Percentiles rank a stretch among this genome's conserved stretches.
Conservation (phyloP, 1,140 invertebrate genomes). For the Periplaneta americana region DNA sequence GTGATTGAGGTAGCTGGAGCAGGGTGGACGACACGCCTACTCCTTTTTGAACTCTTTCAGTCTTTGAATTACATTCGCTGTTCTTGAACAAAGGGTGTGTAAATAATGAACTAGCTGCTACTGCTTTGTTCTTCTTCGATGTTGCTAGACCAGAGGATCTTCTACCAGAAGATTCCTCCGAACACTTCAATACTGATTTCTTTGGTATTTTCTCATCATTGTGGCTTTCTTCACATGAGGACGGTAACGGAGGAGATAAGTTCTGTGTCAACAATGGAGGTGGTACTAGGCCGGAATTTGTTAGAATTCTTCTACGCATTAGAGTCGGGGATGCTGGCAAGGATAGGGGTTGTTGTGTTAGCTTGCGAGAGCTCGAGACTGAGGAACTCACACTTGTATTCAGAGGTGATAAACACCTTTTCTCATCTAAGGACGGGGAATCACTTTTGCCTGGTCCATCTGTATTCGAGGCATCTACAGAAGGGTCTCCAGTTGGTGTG, state of each 20-base stretch:
- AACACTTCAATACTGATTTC: not conserved
- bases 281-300: slow-evolving; percentile 2
- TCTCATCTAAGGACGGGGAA: not conserved
- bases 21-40: slow-evolving; percentile 2
- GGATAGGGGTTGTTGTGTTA: not conserved
- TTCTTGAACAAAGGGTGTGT: slow-evolving; percentile 44
- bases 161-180: not conserved
- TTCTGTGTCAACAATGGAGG: not conserved
- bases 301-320: not conserved
- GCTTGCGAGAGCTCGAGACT: not conserved
- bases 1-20: not conserved
- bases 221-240: not conserved
- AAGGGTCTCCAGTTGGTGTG: slow-evolving; percentile 14
- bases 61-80: slow-evolving; percentile 2
- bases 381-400: not conserved
- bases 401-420: not conserved
- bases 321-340: slow-evolving; percentile 25
- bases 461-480: not conserved
- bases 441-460: not conserved
- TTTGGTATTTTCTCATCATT: not conserved
- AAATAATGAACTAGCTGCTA: slow-evolving; percentile 36
- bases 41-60: not conserved
- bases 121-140: not conserved
- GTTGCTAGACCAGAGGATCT: not conserved
- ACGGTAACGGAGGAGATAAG: not conserved